Percentiles rank a stretch among this genome's conserved stretches.
These are phyloP conservation scores for Nymphalis io DNA, from an alignment of 1,140 invertebrate genomes.

Conservation along the genomic window DNA sequence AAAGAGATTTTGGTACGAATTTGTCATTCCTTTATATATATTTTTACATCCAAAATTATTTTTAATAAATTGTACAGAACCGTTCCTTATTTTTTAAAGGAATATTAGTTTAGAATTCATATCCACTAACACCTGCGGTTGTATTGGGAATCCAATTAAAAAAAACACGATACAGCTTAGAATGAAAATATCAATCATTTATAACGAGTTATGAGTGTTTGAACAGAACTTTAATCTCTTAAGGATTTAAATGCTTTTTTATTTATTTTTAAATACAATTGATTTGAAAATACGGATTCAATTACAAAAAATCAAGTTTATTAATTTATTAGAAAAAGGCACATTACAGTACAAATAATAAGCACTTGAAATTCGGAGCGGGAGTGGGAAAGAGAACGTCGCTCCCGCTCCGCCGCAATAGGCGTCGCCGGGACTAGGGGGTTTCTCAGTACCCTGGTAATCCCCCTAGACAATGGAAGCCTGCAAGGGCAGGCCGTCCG, in stretches of 20 bases:
- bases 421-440: too few relatives aligned
- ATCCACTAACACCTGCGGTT: neutral
- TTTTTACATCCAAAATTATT: too few relatives aligned
- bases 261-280: neutral
- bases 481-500: too few relatives aligned
- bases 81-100: neutral
- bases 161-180: neutral
- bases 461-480: too few relatives aligned
- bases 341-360: too few relatives aligned
- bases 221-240: neutral
- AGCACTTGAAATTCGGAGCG: too few relatives aligned
- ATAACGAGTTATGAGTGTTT: slow-evolving; percentile 1
- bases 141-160: neutral
- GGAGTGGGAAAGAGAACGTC: too few relatives aligned
- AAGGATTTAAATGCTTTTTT: neutral
- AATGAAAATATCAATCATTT: slow-evolving; percentile 1
- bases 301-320: neutral
- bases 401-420: too few relatives aligned
- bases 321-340: too few relatives aligned
- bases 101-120: neutral
- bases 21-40: too few relatives aligned
- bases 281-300: neutral
- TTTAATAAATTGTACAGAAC: neutral
- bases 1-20: too few relatives aligned
- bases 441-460: too few relatives aligned